Conservation (phyloP, 2,113 vertebrate species). For the Oceanites oceanicus region DNA sequence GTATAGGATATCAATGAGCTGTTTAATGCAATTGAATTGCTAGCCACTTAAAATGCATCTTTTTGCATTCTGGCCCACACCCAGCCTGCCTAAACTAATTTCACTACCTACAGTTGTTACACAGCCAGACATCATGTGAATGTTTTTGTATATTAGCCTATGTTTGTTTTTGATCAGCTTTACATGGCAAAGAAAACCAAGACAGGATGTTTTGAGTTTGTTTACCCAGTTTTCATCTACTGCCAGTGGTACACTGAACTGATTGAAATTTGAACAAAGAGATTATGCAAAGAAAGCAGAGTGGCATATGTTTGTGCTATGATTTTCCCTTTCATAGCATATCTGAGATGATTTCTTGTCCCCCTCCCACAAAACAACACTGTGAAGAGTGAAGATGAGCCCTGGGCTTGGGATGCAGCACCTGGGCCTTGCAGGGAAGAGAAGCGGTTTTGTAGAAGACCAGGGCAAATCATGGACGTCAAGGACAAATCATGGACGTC, state of each 20-base stretch:
- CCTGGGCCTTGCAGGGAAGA: not conserved
- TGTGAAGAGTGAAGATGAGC: not conserved
- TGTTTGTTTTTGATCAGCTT: slow-evolving; percentile 40
- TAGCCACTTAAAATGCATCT: not conserved
- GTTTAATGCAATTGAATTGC: slow-evolving; percentile 9
- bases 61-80: slow-evolving; percentile 33
- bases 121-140: not conserved
- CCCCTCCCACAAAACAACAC: not conserved
- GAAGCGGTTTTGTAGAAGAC: not conserved
- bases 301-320: not conserved
- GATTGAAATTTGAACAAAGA: not conserved
- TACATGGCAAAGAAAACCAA: slow-evolving; percentile 2
- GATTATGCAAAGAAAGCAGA: not conserved
- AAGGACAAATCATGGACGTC: not conserved
- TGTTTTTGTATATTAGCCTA: not conserved
- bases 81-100: slow-evolving; percentile 41
- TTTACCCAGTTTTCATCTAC: slow-evolving; percentile 1
- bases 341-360: not conserved
- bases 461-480: not conserved
- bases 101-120: not conserved
- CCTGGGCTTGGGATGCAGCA: not conserved
- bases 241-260: not conserved
- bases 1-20: slow-evolving; percentile 5
- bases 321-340: not conserved
- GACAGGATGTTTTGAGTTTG: slow-evolving; percentile 12